Evolutionary conservation across 2,888 invertebrate species (phyloP), one percentile per base, ranked within the genome.

Genomic region (Perithous albicinctus): DNA sequence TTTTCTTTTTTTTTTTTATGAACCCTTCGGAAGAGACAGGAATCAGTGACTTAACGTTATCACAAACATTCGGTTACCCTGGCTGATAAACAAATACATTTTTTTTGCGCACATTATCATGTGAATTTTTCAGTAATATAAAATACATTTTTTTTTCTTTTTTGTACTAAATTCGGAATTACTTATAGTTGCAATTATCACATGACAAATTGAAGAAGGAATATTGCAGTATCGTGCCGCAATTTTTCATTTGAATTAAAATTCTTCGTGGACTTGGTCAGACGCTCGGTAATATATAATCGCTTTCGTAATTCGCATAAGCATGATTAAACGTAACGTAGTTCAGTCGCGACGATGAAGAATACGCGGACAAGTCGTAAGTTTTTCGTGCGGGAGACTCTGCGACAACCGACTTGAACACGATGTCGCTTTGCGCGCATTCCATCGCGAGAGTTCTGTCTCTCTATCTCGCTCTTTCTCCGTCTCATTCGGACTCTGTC

Each of bases 401-500:
- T 23, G 46, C 32, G 26, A 69, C 59, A 38, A 12, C n/a, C 48
- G 41, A 64, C 41, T 46, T 41, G 73, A 73, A 66, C n/a, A n/a
- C 67, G 35, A 29, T 46, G 77, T 80, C 56, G 69, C 73, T 73
- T 70, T 74, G 73, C 70, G 83, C 77, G 80, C 83, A 83, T 80
- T 83, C 83, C 83, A 78, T 83, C 67, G 63, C 63, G 51, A 38
- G 41, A 23, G 29, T 15, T 56, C 29, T 56, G 20, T 23, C 63
- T 75, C 32, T 56, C 41, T 56, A 43, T 8, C 69, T 74, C 61
- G 48, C 46, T 6, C 66, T 67, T 41, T 64, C 72, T 48, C 61
- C 12, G 3, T 29, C 46, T 15, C 66, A 10, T 66, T 54, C 51
- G 51, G 51, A 54, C 74, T 64, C 18, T 46, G 76, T 75, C 72